Evolutionary conservation across 2,113 vertebrate species (phyloP).

Genomic region (Xiphophorus maculatus): DNA sequence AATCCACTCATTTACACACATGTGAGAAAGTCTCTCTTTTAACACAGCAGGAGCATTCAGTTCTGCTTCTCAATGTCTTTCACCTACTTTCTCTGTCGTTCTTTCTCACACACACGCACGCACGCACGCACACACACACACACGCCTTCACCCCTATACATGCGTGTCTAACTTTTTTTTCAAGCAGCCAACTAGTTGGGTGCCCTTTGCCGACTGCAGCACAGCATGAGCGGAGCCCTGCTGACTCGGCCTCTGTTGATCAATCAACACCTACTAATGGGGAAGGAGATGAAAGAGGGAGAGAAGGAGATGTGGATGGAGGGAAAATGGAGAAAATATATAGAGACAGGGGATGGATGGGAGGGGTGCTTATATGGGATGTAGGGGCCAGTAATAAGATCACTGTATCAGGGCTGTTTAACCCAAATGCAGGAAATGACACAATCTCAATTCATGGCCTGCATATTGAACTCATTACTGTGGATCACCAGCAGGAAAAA

Average conservation of each 20-base stretch:
- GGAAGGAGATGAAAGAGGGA: constrained; percentile 53
- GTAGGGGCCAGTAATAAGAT: background rate
- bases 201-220: constrained; percentile 30
- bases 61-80: background rate
- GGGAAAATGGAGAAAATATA: background rate
- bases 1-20: constrained; percentile 6
- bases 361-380: constrained; percentile 21
- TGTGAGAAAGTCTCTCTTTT: constrained; percentile 54
- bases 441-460: background rate
- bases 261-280: constrained; percentile 63
- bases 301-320: constrained; percentile 10
- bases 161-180: background rate
- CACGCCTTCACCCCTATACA: constrained; percentile 4
- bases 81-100: constrained; percentile 1
- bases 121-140: constrained; percentile 3
- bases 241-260: constrained; percentile 53
- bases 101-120: background rate
- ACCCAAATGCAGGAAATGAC: background rate
- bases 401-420: background rate
- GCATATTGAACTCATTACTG: background rate
- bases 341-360: background rate
- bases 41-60: constrained; percentile 57
- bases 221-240: constrained; percentile 51
- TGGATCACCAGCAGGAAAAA: no score
- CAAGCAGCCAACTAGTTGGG: constrained; percentile 11